Conservation (phyloP, 64 coral and sea anemone genomes). For the Orbicella faveolata region DNA sequence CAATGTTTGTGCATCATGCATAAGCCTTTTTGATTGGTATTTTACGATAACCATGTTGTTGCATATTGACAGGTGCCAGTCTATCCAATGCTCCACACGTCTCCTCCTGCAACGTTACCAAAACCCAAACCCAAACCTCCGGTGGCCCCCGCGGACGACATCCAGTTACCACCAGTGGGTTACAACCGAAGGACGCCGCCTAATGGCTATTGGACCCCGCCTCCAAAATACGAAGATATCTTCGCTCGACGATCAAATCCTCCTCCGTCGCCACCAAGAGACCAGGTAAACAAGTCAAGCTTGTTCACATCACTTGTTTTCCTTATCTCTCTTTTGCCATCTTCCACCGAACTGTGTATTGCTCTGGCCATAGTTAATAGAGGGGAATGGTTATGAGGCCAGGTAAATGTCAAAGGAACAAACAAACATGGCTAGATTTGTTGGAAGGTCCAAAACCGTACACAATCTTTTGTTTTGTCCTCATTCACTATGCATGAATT, state of each 20-base stretch:
- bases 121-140: conserved; percentile 25
- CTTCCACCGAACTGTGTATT: too few species aligned
- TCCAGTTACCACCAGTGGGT: conserved; percentile 48
- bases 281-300: neutral
- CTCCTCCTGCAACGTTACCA: conserved; percentile 7
- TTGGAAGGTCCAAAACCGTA: too few species aligned
- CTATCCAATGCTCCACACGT: conserved; percentile 2
- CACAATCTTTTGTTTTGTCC: too few species aligned
- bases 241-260: conserved; percentile 31
- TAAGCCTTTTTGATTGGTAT: neutral
- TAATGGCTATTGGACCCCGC: conserved; percentile 41
- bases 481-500: too few species aligned
- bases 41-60: neutral
- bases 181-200: conserved; percentile 23
- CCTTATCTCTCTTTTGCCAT: neutral
- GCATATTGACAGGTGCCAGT: conserved; percentile 14
- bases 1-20: neutral
- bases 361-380: too few species aligned
- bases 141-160: conserved; percentile 27
- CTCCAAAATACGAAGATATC: conserved; percentile 44
- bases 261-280: neutral
- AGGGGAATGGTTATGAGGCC: too few species aligned
- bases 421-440: too few species aligned
- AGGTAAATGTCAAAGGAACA: too few species aligned
- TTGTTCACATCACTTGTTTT: neutral